Percentiles rank a stretch among this genome's conserved stretches.
Evolutionary conservation across 2,888 invertebrate genomes (phyloP).

Genomic region (Leptinotarsa peninsularis): DNA sequence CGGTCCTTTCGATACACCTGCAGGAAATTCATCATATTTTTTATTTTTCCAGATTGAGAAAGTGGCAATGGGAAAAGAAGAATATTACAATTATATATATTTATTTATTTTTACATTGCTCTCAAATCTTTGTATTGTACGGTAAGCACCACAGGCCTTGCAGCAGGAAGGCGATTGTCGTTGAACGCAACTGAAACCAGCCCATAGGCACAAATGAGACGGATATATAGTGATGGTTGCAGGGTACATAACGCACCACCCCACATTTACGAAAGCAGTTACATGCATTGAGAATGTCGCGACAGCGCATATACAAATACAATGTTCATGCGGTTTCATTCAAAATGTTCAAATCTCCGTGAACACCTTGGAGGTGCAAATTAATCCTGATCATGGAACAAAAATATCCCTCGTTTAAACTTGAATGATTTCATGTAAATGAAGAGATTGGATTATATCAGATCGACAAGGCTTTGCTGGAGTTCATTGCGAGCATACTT

Average conservation of each 20-base stretch:
- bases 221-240: constrained; percentile 28
- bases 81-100: background rate
- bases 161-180: background rate
- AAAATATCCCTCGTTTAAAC: constrained; percentile 44
- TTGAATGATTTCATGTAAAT: constrained; percentile 62
- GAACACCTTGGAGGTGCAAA: constrained; percentile 61
- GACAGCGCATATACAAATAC: constrained; percentile 46
- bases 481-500: constrained; percentile 35
- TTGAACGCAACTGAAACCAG: constrained; percentile 16
- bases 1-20: too few species aligned
- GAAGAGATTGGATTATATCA: constrained; percentile 55
- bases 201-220: constrained; percentile 14
- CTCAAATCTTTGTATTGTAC: constrained; percentile 4
- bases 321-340: constrained; percentile 52
- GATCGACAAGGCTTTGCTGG: constrained; percentile 46
- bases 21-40: too few species aligned
- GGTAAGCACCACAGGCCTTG: background rate
- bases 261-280: constrained; percentile 29
- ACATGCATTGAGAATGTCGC: constrained; percentile 46
- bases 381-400: constrained; percentile 58
- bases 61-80: background rate
- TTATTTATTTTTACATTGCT: background rate
- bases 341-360: constrained; percentile 58
- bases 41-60: too few species aligned
- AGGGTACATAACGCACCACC: constrained; percentile 26